Evolutionary conservation across 2,888 invertebrate species (phyloP).

Genomic region (Drosophila affinis): DNA sequence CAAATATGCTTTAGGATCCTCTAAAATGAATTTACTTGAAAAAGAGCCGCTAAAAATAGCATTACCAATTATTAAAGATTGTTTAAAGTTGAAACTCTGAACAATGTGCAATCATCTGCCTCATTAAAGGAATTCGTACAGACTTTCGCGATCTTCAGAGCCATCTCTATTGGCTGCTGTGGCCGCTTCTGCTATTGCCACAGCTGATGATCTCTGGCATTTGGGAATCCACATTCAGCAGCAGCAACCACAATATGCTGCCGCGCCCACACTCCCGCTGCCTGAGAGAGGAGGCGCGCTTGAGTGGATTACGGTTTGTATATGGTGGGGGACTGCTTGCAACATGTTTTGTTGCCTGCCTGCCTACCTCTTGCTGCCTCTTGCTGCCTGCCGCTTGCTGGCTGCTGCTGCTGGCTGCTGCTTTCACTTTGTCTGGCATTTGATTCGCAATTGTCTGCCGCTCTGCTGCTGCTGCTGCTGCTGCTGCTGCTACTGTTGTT

Average conservation of each 20-base stretch:
- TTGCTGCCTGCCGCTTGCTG: conserved; percentile 16
- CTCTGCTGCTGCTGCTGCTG: conserved; percentile 20
- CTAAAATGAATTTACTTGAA: too few relatives aligned
- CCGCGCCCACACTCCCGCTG: conserved; percentile 30
- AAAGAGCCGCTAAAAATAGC: not conserved
- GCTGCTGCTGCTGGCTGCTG: conserved; percentile 44
- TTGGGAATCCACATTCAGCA: conserved; percentile 46
- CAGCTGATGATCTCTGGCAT: conserved; percentile 77
- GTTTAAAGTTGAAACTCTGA: conserved; percentile 19
- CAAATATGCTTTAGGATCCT: too few relatives aligned
- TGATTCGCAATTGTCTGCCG: conserved; percentile 72
- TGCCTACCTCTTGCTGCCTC: conserved; percentile 28
- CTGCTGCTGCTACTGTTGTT: not conserved
- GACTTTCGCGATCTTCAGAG: conserved; percentile 37
- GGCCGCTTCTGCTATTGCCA: conserved; percentile 42
- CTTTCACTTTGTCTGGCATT: conserved; percentile 75
- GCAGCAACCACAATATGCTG: conserved; percentile 29
- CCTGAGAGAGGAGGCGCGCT: conserved; percentile 26
- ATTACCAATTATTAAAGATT: not conserved
- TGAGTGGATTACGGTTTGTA: conserved; percentile 34
- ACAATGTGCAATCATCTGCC: conserved; percentile 11
- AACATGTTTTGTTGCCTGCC: conserved; percentile 37
- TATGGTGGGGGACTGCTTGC: conserved; percentile 26
- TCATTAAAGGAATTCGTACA: conserved; percentile 12
- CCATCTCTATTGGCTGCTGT: conserved; percentile 41